These are phyloP conservation scores for Girardinus metallicus DNA, from an alignment of 2,797 vertebrate species.

Conservation along the genomic window DNA sequence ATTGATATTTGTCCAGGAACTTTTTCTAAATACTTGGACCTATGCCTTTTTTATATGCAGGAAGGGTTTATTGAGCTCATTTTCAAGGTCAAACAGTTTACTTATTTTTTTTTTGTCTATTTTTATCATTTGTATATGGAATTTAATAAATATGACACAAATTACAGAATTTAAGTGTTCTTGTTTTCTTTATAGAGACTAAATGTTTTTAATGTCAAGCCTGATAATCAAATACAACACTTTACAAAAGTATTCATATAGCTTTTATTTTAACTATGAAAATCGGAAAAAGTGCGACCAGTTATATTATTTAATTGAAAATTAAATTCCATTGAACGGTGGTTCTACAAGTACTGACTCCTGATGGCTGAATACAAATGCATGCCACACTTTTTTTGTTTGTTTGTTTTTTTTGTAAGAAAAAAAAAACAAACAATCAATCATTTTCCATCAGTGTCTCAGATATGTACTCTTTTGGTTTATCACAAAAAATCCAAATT, in stretches of 20 bases:
- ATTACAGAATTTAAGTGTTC: neutral
- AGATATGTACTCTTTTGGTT: neutral
- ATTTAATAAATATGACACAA: conserved; percentile 12
- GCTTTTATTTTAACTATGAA: neutral
- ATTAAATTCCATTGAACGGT: neutral
- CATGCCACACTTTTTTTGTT: neutral
- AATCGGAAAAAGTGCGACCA: too few species aligned
- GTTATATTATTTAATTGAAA: neutral
- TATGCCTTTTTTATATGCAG: neutral
- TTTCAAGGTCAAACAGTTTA: conserved; percentile 10
- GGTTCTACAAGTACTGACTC: neutral
- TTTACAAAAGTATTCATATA: neutral
- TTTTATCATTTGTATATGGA: conserved; percentile 51
- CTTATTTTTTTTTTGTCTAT: conserved; percentile 37
- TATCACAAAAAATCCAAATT: neutral
- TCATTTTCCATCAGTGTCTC: neutral
- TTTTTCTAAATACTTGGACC: conserved; percentile 41
- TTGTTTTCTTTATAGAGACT: neutral
- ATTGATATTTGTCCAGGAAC: conserved; percentile 23
- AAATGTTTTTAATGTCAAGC: neutral
- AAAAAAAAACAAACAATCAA: neutral
- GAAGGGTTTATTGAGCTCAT: conserved; percentile 12
- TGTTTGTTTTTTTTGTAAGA: neutral
- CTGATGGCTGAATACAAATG: neutral
- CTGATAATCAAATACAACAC: neutral